Percentiles rank a stretch among this genome's conserved stretches.
phyloP scores from a whole-genome alignment of 2,113 vertebrate species.

The Trichomycterus rosablanca region DNA sequence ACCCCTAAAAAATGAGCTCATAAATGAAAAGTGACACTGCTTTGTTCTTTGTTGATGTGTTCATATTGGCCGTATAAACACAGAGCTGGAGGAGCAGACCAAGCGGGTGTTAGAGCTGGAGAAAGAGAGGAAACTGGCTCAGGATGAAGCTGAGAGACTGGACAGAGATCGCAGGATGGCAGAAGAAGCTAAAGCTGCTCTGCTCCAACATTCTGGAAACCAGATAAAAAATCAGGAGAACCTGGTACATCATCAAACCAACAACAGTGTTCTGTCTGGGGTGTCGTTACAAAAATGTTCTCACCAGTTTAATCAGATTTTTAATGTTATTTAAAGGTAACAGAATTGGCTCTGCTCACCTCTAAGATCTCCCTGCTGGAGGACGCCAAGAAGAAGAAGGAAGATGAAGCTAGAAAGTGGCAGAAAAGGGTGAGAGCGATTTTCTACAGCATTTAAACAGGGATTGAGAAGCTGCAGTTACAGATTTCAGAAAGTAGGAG shows the following conservation, averaged over 20 bases:
- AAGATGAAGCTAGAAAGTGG: constrained; percentile 84
- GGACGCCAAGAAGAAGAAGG: constrained; percentile 87
- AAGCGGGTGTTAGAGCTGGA: constrained; percentile 85
- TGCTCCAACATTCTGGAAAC: constrained; percentile 78
- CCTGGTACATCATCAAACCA: constrained; percentile 65
- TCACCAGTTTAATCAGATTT: no score
- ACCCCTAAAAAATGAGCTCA: no score
- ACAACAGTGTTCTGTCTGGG: not conserved
- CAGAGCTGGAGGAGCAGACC: constrained; percentile 95
- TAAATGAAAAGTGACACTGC: no score
- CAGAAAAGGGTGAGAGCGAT: constrained; percentile 81
- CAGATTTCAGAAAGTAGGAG: no score
- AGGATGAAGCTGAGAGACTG: constrained; percentile 87
- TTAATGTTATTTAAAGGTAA: constrained; percentile 68
- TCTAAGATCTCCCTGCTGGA: constrained; percentile 86
- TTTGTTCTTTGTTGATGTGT: no score
- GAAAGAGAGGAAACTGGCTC: constrained; percentile 81
- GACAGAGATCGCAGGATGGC: constrained; percentile 82
- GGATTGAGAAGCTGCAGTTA: no score
- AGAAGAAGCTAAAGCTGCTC: constrained; percentile 83
- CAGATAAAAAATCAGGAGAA: constrained; percentile 89
- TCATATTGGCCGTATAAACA: constrained; percentile 14
- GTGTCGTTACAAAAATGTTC: no score
- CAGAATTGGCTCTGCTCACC: constrained; percentile 89
- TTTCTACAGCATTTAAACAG: no score